Percentiles rank a stretch among this genome's conserved stretches.
Evolutionary conservation across 2,888 invertebrate species (phyloP).

Genomic region (Cybosia mesomella): DNA sequence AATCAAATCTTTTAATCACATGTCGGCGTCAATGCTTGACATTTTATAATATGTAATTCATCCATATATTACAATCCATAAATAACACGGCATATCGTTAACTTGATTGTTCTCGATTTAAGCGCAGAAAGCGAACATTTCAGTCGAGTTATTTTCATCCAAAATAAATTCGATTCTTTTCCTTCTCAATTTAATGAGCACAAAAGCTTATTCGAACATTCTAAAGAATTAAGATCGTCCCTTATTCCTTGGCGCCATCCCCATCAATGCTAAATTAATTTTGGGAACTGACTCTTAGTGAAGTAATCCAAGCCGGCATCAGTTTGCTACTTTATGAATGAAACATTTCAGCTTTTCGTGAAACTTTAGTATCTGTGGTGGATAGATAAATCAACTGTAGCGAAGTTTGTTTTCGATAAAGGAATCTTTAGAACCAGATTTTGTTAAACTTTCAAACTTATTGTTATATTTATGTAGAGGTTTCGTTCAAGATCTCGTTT

Average conservation of each 20-base stretch:
- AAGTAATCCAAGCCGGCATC: constrained; percentile 50
- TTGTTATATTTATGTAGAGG: constrained; percentile 44
- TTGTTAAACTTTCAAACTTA: constrained; percentile 48
- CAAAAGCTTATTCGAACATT: constrained; percentile 40
- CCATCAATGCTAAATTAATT: constrained; percentile 48
- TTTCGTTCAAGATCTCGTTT: constrained; percentile 45
- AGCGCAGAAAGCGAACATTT: background rate
- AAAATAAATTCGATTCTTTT: constrained; percentile 20
- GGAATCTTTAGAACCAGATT: constrained; percentile 50
- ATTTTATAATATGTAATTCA: background rate
- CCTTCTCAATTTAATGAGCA: constrained; percentile 28
- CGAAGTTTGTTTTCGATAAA: constrained; percentile 50
- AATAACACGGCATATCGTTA: background rate
- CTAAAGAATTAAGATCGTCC: constrained; percentile 36
- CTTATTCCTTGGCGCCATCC: constrained; percentile 34
- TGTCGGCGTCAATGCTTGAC: too few species aligned
- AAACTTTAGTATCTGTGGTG: constrained; percentile 50
- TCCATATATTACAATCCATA: background rate
- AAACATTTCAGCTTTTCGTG: constrained; percentile 54
- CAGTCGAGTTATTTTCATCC: background rate
- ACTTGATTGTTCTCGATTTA: background rate
- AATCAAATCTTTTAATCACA: too few species aligned
- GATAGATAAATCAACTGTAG: constrained; percentile 56
- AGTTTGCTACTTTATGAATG: constrained; percentile 54
- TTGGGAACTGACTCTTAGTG: constrained; percentile 37